These are phyloP conservation scores for Erethizon dorsatum DNA, from an alignment of 2,797 vertebrate genomes.

Conservation along the genomic window DNA sequence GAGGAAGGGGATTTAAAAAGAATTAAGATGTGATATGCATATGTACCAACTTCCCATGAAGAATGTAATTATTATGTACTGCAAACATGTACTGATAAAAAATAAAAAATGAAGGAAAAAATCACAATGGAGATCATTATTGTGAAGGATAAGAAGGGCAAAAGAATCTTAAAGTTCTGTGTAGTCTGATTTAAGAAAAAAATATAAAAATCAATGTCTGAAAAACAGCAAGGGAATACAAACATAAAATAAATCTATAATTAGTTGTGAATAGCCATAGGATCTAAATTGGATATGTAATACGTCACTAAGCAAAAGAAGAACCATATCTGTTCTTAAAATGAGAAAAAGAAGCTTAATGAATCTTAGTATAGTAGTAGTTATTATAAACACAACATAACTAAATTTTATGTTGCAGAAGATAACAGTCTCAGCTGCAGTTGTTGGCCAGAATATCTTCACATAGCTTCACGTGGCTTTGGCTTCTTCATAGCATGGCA, in stretches of 20 bases:
- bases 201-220: background rate
- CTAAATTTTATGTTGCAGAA: conserved; percentile 21
- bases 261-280: background rate
- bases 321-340: background rate
- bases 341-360: background rate
- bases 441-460: background rate
- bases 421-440: background rate
- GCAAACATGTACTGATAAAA: background rate
- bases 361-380: background rate
- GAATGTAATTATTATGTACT: background rate
- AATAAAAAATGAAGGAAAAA: background rate
- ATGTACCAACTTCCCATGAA: background rate
- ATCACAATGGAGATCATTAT: background rate
- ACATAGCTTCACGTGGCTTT: background rate
- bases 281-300: background rate
- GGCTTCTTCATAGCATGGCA: background rate
- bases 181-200: background rate
- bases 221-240: background rate
- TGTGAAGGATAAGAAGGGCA: background rate
- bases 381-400: background rate
- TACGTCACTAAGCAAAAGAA: background rate
- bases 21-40: background rate
- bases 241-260: background rate
- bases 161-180: background rate
- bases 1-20: background rate